Base-by-base conservation (phyloP, 1,140 invertebrate species). In the Drosophila ficusphila region DNA sequence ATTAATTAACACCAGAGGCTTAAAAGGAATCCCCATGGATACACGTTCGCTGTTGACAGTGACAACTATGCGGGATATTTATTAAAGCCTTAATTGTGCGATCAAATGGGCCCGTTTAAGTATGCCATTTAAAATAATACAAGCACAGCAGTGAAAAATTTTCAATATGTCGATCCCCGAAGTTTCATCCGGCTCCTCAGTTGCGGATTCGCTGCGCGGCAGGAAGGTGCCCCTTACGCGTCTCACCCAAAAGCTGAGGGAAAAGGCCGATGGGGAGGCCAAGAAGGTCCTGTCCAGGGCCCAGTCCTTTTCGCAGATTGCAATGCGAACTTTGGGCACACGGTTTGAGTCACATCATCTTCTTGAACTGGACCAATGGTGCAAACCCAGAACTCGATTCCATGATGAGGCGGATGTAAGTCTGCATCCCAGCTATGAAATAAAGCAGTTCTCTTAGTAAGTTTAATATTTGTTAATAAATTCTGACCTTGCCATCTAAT, bases 381-480 rank as follows among this genome's bases (percentile, higher is more conserved):
- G 8, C 19, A 0, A 2, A 1, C n/a, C 4, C 2, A 27, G 36
- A 4, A 3, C 4, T 1, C 0, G 2, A 1, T 65, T 34, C n/a
- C 6, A 16, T 0, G 79, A 86, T 14, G 2, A 41, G 0, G 48
- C 19, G 4, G 76, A 86, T 16, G 0, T 76, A 6, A 85, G 79
- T 12, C 8, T 7, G 1, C 67, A 85, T 31, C 79, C 79, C 12
- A 86, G 65, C 25, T 85, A 65, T 14, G 53, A 52, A 0, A 34
- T 76, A 4, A 19, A 56, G 34, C 39, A 69, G 11, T 27, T 86
- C 1, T 27, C 27, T 1, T 79, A 79, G 81, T 82, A 34, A 44
- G 65, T 49, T 4, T 7, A 11, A 7, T 34, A n/a, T 25, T 4
- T 25, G 9, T n/a, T 23, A 36, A n/a, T n/a, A n/a, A 33, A 2